Conservation (phyloP, 2,797 vertebrate species). For the Karalla daura region DNA sequence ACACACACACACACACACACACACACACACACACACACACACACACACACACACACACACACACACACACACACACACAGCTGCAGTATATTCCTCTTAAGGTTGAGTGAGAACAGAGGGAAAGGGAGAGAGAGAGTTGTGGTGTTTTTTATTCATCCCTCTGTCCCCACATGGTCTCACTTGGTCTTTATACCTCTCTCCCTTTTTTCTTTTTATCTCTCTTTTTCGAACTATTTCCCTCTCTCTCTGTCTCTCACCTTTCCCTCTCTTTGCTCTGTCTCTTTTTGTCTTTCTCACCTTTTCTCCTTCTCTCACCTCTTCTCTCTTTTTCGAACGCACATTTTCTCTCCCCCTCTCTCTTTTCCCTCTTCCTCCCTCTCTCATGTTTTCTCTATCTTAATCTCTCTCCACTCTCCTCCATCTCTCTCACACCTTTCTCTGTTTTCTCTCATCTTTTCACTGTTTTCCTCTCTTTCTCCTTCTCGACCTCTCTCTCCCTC, state of each 20-base stretch:
- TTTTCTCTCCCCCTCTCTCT: neutral
- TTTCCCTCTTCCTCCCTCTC: constrained; percentile 4
- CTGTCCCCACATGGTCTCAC: constrained; percentile 22
- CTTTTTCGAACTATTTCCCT: too few relatives aligned
- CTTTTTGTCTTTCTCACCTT: too few relatives aligned
- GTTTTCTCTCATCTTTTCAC: constrained; percentile 8
- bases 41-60: constrained; percentile 32
- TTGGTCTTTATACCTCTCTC: constrained; percentile 69
- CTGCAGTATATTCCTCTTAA: constrained; percentile 67
- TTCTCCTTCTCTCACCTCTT: constrained; percentile 14
- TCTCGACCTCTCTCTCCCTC: neutral
- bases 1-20: constrained; percentile 29
- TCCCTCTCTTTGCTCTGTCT: too few relatives aligned
- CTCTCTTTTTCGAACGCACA: neutral
- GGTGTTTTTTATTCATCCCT: constrained; percentile 49
- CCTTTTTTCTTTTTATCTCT: constrained; percentile 8
- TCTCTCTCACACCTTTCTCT: constrained; percentile 4
- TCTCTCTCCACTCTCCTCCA: constrained; percentile 18
- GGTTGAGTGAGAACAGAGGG: constrained; percentile 31
- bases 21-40: constrained; percentile 34
- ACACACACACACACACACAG: constrained; percentile 33
- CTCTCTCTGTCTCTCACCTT: too few relatives aligned
- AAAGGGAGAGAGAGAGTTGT: constrained; percentile 49
- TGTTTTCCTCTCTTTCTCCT: neutral
- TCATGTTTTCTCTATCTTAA: constrained; percentile 36